Conservation (phyloP, 2,797 vertebrate species). For the Sebastolobus altivelis region DNA sequence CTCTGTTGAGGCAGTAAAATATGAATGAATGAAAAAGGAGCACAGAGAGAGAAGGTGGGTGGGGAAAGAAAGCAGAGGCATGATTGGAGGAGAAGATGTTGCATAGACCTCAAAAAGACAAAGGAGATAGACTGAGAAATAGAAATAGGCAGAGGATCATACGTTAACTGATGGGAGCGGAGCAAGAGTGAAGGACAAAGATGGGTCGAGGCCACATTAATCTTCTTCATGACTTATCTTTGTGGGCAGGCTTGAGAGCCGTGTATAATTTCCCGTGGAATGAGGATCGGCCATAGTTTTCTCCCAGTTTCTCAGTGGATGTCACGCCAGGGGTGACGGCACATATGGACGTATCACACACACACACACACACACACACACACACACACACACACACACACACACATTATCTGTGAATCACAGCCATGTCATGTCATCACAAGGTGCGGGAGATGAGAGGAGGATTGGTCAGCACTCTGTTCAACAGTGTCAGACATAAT, state of each 20-base stretch:
- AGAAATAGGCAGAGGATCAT: slow-evolving; percentile 27
- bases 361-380: background rate
- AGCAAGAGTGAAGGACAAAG: slow-evolving; percentile 42
- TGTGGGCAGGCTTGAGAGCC: slow-evolving; percentile 7
- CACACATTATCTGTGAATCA: slow-evolving; percentile 50
- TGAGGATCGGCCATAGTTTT: slow-evolving; percentile 20
- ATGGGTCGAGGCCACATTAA: slow-evolving; percentile 41
- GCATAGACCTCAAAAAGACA: slow-evolving; percentile 56
- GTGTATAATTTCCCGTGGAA: slow-evolving; percentile 28
- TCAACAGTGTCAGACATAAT: slow-evolving; percentile 40
- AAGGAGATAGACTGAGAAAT: slow-evolving; percentile 50
- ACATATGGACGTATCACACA: slow-evolving; percentile 10
- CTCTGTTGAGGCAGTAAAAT: slow-evolving; percentile 71
- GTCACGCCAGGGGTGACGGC: slow-evolving; percentile 1
- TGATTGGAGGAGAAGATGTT: slow-evolving; percentile 70
- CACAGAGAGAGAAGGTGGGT: slow-evolving; percentile 58
- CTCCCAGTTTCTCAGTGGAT: slow-evolving; percentile 25
- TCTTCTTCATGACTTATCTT: slow-evolving; percentile 42
- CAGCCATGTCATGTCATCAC: slow-evolving; percentile 16
- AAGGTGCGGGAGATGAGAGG: slow-evolving; percentile 16
- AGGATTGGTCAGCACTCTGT: slow-evolving; percentile 55
- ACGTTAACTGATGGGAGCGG: slow-evolving; percentile 27
- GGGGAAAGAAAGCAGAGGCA: slow-evolving; percentile 52
- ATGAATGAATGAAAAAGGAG: slow-evolving; percentile 77
- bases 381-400: background rate